These are phyloP conservation scores for Drosophila subquinaria DNA, from an alignment of 2,888 invertebrate genomes.

Conservation along the genomic window DNA sequence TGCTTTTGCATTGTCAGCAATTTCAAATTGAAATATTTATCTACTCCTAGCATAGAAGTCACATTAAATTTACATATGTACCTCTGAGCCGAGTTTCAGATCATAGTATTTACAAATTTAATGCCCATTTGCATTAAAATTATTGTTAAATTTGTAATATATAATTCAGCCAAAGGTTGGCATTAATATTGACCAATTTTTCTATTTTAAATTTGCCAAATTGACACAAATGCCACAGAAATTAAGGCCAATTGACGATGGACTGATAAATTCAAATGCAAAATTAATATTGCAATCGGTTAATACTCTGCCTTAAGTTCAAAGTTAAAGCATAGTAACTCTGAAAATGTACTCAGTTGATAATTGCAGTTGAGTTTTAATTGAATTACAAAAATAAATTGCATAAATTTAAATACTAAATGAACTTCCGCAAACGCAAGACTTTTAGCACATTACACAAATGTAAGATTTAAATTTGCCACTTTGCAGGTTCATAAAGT, in stretches of 20 bases:
- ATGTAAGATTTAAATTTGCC: constrained; percentile 50
- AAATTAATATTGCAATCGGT: neutral
- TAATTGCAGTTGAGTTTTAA: constrained; percentile 17
- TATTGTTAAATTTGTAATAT: neutral
- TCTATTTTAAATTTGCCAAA: neutral
- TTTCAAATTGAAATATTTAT: constrained; percentile 19
- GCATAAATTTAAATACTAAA: constrained; percentile 20
- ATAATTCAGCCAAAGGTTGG: no score
- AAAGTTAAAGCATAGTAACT: neutral
- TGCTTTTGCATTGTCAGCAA: constrained; percentile 16
- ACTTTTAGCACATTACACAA: constrained; percentile 35
- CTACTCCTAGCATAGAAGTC: constrained; percentile 1
- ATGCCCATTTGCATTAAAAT: constrained; percentile 5
- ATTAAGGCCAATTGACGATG: neutral
- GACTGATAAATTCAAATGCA: neutral
- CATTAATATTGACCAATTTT: neutral
- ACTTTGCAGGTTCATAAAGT: constrained; percentile 56
- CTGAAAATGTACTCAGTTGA: neutral
- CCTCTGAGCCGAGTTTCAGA: neutral
- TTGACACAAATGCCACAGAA: neutral
- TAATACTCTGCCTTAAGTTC: neutral
- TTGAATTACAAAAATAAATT: constrained; percentile 24
- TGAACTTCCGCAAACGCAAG: constrained; percentile 16
- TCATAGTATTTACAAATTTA: constrained; percentile 11
- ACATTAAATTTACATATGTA: constrained; percentile 18